Percentiles rank a stretch among this genome's conserved stretches.
Conservation (phyloP, 2,113 vertebrate species). For the Tor tambroides region DNA sequence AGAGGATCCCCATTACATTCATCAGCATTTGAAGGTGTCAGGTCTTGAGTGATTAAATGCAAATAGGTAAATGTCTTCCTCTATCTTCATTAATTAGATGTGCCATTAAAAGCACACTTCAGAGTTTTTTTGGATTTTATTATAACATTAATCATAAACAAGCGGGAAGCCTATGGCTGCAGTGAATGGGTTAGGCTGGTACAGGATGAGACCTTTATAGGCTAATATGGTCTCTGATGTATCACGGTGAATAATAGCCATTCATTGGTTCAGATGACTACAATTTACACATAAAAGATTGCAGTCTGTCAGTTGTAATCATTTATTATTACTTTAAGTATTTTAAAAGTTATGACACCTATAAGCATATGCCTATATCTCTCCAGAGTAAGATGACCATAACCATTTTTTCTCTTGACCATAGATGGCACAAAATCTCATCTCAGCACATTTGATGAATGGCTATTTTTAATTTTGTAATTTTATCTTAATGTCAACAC, state of each 20-base stretch:
- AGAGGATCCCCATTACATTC: constrained; percentile 30
- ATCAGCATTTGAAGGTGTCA: constrained; percentile 51
- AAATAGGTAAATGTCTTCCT: constrained; percentile 42
- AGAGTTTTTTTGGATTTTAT: neutral
- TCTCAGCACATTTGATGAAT: no score
- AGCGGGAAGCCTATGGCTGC: neutral
- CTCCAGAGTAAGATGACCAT: no score
- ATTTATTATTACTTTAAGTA: neutral
- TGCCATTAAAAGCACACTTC: constrained; percentile 44
- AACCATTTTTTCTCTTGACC: no score
- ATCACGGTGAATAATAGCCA: neutral
- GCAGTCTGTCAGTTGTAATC: neutral
- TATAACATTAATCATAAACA: constrained; percentile 47
- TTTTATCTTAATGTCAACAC: no score
- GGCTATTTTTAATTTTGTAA: no score
- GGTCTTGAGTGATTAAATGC: constrained; percentile 41
- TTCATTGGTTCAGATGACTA: neutral
- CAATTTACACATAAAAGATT: neutral
- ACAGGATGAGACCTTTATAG: neutral
- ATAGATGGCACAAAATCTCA: no score
- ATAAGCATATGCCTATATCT: neutral
- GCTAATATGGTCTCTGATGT: neutral
- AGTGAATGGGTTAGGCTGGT: neutral
- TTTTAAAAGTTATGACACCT: neutral
- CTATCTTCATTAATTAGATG: constrained; percentile 52